Evolutionary conservation across 2,113 vertebrate species (phyloP).

Genomic region (Chaetorhynchus papuensis): DNA sequence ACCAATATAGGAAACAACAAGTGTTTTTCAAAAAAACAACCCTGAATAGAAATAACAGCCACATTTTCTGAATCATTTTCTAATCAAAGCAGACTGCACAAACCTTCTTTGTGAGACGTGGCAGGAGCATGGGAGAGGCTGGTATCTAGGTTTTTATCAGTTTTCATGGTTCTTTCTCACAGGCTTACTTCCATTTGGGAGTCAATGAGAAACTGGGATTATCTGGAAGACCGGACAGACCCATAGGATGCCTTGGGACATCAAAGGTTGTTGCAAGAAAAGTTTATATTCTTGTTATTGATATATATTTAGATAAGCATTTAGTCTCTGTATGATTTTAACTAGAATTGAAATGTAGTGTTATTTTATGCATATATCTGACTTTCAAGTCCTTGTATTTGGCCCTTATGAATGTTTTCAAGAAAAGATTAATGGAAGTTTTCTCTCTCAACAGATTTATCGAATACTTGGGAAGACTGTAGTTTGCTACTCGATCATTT

Average conservation of each 20-base stretch:
- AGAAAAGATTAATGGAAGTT: background rate
- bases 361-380: background rate
- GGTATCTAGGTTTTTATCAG: background rate
- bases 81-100: background rate
- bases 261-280: conserved; percentile 82
- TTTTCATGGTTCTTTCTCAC: conserved; percentile 31
- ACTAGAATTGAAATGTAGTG: background rate
- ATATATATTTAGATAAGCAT: background rate
- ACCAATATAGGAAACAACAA: background rate
- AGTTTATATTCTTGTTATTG: background rate
- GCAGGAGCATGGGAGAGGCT: background rate
- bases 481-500: conserved; percentile 97
- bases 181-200: conserved; percentile 95
- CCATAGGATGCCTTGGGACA: conserved; percentile 94
- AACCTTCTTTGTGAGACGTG: background rate
- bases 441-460: conserved; percentile 83
- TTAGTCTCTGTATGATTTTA: background rate
- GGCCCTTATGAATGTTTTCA: background rate
- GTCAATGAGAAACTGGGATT: conserved; percentile 93
- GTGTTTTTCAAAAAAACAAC: background rate
- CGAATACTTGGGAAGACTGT: conserved; percentile 96
- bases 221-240: conserved; percentile 91
- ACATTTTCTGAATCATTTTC: background rate
- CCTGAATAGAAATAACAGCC: background rate
- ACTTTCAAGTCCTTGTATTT: background rate